A percentile compares a stretch with the other conserved stretches of the same genome.
Conservation (phyloP, 2,113 vertebrate genomes). For the Nerophis lumbriciformis region DNA sequence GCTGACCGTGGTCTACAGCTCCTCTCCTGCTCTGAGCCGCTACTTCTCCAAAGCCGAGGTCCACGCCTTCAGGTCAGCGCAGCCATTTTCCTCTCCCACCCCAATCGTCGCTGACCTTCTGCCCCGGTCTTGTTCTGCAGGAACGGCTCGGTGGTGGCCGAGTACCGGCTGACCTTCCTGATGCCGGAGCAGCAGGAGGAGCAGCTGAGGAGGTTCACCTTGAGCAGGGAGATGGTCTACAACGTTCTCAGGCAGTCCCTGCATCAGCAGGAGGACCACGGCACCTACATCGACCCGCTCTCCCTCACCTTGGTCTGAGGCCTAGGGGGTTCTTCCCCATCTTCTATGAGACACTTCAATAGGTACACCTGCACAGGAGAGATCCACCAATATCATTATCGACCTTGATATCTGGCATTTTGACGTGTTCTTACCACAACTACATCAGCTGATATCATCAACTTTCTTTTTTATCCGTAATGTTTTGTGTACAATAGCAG, state of each 20-base stretch:
- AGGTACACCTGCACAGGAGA: too few relatives aligned
- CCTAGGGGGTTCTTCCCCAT: not conserved
- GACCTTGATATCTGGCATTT: too few relatives aligned
- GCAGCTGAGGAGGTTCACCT: slow-evolving; percentile 47
- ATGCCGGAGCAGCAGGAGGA: slow-evolving; percentile 52
- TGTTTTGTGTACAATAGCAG: too few relatives aligned
- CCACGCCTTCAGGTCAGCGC: slow-evolving; percentile 48
- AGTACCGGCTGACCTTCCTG: slow-evolving; percentile 61
- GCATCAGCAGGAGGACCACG: slow-evolving; percentile 45
- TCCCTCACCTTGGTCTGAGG: slow-evolving; percentile 46
- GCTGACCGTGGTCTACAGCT: slow-evolving; percentile 54
- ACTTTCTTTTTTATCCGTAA: too few relatives aligned
- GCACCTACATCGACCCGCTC: slow-evolving; percentile 35
- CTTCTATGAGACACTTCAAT: not conserved
- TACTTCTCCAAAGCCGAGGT: slow-evolving; percentile 57
- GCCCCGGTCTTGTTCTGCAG: slow-evolving; percentile 12
- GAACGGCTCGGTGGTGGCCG: slow-evolving; percentile 27
- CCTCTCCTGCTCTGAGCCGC: slow-evolving; percentile 65
- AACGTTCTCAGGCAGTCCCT: slow-evolving; percentile 67
- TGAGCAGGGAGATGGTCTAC: slow-evolving; percentile 66
- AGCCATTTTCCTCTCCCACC: not conserved
- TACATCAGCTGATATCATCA: too few relatives aligned
- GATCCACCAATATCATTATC: too few relatives aligned
- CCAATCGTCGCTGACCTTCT: not conserved
- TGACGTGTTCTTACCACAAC: too few relatives aligned